These are phyloP conservation scores for Pica pica DNA, from an alignment of 2,113 vertebrate genomes.

Conservation along the genomic window DNA sequence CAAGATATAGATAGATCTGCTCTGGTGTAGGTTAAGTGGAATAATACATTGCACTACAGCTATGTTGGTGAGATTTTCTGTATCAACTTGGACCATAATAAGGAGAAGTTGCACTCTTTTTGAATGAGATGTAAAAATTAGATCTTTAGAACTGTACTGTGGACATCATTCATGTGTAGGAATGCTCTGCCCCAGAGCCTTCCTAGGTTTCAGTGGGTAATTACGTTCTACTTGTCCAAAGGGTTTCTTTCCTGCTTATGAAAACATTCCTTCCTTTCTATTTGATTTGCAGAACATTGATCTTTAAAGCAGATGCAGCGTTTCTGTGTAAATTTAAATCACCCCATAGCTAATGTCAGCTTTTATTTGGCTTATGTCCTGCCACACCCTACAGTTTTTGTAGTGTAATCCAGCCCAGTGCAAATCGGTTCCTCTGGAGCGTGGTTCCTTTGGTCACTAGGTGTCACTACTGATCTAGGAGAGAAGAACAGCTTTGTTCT, in stretches of 20 bases:
- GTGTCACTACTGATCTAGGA: constrained; percentile 63
- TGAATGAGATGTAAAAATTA: not conserved
- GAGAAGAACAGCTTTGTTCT: constrained; percentile 7
- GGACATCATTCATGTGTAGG: not conserved
- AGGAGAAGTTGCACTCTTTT: not conserved
- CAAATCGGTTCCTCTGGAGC: not conserved
- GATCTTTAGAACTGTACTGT: not conserved
- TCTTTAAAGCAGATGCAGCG: not conserved
- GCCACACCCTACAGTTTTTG: not conserved
- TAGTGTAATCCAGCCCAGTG: not conserved
- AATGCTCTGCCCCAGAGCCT: not conserved
- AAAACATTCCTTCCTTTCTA: not conserved
- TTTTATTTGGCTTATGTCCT: not conserved
- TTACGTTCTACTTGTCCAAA: not conserved
- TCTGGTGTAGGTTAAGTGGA: not conserved
- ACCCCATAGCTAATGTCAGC: not conserved
- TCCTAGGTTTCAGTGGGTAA: not conserved
- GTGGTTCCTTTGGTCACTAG: constrained; percentile 42
- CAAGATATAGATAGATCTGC: not conserved
- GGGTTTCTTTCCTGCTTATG: not conserved
- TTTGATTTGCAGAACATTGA: not conserved
- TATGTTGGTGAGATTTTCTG: not conserved
- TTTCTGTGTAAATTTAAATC: not conserved
- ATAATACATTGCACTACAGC: not conserved
- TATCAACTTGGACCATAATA: not conserved